These are phyloP conservation scores for Ammodytes dubius DNA, from an alignment of 2,113 vertebrate species.

Conservation along the genomic window DNA sequence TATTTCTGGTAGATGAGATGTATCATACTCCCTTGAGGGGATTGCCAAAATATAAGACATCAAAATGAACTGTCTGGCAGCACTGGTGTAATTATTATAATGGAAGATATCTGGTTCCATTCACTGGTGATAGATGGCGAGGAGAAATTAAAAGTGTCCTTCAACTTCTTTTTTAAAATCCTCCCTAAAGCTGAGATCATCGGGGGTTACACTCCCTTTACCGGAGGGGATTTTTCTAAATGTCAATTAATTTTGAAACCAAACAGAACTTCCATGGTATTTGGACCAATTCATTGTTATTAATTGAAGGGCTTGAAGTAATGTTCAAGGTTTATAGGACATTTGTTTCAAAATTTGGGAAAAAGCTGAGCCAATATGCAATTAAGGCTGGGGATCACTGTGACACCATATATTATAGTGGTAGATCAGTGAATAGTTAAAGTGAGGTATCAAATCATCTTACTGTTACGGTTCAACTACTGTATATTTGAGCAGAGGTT, in stretches of 20 bases:
- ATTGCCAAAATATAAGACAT: slow-evolving; percentile 18
- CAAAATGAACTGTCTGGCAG: slow-evolving; percentile 18
- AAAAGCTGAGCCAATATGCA: not conserved
- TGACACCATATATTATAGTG: too few species aligned
- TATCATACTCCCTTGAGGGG: slow-evolving; percentile 12
- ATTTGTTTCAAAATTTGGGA: not conserved
- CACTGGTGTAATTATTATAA: slow-evolving; percentile 9
- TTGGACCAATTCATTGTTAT: not conserved
- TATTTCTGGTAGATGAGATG: slow-evolving; percentile 11
- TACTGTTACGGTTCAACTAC: not conserved
- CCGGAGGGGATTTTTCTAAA: slow-evolving; percentile 24
- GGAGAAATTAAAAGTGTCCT: slow-evolving; percentile 45
- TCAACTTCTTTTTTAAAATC: slow-evolving; percentile 25
- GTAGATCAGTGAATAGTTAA: too few species aligned
- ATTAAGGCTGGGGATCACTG: not conserved
- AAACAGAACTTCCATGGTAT: slow-evolving; percentile 30
- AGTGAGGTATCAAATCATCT: not conserved
- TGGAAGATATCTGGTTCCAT: slow-evolving; percentile 47
- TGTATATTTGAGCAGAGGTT: not conserved
- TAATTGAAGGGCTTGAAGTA: not conserved
- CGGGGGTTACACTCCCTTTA: slow-evolving; percentile 42
- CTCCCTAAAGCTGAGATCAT: slow-evolving; percentile 41
- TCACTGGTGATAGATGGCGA: slow-evolving; percentile 59
- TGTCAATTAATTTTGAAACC: slow-evolving; percentile 63
- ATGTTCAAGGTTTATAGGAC: not conserved